Percentiles rank a stretch among this genome's conserved stretches.
These are phyloP conservation scores for Pipa parva DNA, from an alignment of 2,113 vertebrate species.

Conservation along the genomic window DNA sequence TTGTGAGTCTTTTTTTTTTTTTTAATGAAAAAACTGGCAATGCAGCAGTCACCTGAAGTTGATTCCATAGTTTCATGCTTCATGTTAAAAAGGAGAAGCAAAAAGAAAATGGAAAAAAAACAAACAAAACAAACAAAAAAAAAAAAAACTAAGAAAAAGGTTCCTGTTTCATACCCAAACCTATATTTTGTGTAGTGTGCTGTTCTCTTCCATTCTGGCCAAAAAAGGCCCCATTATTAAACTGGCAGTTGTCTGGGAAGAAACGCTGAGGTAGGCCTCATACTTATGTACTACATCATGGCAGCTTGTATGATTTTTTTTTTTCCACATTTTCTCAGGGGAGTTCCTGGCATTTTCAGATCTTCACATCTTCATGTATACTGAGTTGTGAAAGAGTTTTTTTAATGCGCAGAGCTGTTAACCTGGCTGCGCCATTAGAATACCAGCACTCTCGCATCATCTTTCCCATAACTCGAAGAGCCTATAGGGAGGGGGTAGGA, in stretches of 20 bases:
- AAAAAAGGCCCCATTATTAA: slow-evolving; percentile 44
- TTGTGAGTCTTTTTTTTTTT: slow-evolving; percentile 37
- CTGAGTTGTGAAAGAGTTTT: slow-evolving; percentile 97
- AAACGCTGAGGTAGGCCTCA: slow-evolving; percentile 73
- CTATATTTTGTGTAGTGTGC: slow-evolving; percentile 46
- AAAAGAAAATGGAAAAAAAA: slow-evolving; percentile 51
- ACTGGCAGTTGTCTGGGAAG: slow-evolving; percentile 64
- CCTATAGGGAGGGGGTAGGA: slow-evolving; percentile 65
- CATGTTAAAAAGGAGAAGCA: slow-evolving; percentile 59
- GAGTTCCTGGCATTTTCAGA: slow-evolving; percentile 55
- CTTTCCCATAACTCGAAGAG: slow-evolving; percentile 93
- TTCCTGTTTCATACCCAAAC: slow-evolving; percentile 65
- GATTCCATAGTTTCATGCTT: slow-evolving; percentile 54
- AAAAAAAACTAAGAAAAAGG: slow-evolving; percentile 60
- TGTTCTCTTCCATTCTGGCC: slow-evolving; percentile 50
- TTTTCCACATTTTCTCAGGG: slow-evolving; percentile 46
- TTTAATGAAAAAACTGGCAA: slow-evolving; percentile 41
- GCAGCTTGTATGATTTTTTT: slow-evolving; percentile 57
- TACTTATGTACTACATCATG: slow-evolving; percentile 51
- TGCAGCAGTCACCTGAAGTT: slow-evolving; percentile 54
- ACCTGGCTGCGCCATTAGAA: slow-evolving; percentile 85
- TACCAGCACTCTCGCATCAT: slow-evolving; percentile 99
- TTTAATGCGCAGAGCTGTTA: slow-evolving; percentile 96
- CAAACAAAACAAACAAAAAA: slow-evolving; percentile 48
- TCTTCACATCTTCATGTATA: slow-evolving; percentile 94